Evolutionary conservation across 2,888 invertebrate species (phyloP).

Genomic region (Tortricodes alternella): DNA sequence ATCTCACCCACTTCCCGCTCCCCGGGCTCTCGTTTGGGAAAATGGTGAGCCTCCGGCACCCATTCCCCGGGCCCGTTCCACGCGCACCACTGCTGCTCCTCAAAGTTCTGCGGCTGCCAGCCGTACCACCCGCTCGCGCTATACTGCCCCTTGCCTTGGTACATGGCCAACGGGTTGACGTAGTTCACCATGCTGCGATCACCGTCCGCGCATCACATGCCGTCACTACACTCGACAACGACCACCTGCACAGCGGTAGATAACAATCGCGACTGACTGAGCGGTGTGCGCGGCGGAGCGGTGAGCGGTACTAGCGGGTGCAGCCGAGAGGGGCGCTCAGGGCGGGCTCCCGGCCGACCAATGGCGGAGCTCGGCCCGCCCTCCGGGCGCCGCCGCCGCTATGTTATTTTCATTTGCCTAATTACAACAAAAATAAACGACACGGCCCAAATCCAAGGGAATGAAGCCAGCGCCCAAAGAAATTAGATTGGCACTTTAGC

Average conservation of each 20-base stretch:
- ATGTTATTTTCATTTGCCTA: constrained; percentile 71
- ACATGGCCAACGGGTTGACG: constrained; percentile 86
- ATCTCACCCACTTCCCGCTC: constrained; percentile 71
- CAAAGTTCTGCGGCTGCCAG: constrained; percentile 79
- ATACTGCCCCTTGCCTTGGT: constrained; percentile 85
- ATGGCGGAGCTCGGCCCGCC: constrained; percentile 43
- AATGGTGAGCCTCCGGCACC: constrained; percentile 76
- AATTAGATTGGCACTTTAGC: constrained; percentile 7
- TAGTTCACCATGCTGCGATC: constrained; percentile 88
- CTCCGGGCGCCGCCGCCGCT: constrained; percentile 41
- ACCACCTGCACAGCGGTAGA: constrained; percentile 57
- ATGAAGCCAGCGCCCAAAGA: constrained; percentile 48
- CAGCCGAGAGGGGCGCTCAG: constrained; percentile 47
- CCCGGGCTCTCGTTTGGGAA: constrained; percentile 70
- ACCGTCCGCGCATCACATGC: constrained; percentile 78
- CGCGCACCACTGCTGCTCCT: constrained; percentile 83
- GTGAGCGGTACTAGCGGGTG: constrained; percentile 39
- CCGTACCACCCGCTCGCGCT: constrained; percentile 76
- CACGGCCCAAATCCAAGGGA: constrained; percentile 42
- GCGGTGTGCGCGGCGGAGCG: constrained; percentile 38
- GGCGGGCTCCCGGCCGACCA: constrained; percentile 59
- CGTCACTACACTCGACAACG: constrained; percentile 66
- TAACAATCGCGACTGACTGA: constrained; percentile 63
- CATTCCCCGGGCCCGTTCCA: constrained; percentile 78
- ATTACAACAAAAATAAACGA: constrained; percentile 71